A percentile compares a stretch with the other conserved stretches of the same genome.
phyloP scores from a whole-genome alignment of 2,797 vertebrate genomes.

The Oreortyx pictus region DNA sequence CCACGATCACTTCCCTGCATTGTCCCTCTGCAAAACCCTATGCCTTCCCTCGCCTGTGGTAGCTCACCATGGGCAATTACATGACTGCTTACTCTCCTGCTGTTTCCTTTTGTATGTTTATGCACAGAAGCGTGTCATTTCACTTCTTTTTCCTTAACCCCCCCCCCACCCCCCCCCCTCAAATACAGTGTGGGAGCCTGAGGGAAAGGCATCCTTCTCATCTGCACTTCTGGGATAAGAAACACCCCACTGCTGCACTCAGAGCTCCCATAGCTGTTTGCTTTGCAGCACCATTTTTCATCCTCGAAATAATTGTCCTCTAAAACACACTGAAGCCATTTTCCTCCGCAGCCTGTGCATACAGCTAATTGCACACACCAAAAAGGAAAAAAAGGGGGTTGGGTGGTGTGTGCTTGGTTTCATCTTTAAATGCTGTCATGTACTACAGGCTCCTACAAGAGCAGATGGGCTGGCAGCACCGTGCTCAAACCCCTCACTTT shows the following conservation, averaged over 20 bases:
- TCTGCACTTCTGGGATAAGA: neutral
- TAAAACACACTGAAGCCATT: neutral
- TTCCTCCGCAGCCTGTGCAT: neutral
- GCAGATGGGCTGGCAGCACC: too few species aligned
- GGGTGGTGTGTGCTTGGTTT: neutral
- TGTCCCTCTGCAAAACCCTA: neutral
- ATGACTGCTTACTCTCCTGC: neutral
- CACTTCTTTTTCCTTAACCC: neutral
- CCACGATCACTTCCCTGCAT: neutral
- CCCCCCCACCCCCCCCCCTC: too few species aligned
- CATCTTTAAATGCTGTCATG: neutral
- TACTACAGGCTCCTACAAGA: neutral
- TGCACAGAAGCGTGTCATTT: neutral
- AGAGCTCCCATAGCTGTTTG: neutral
- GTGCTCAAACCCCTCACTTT: neutral
- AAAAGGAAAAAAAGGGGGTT: neutral
- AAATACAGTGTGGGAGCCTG: neutral
- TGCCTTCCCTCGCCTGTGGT: neutral
- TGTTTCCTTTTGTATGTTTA: neutral
- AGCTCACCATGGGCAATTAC: neutral
- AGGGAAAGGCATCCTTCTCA: neutral
- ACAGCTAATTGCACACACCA: neutral
- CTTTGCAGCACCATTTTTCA: neutral
- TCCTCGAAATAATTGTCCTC: neutral
- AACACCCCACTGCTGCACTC: neutral